phyloP scores from a whole-genome alignment of 2,113 vertebrate species.

The Cygnus atratus region DNA sequence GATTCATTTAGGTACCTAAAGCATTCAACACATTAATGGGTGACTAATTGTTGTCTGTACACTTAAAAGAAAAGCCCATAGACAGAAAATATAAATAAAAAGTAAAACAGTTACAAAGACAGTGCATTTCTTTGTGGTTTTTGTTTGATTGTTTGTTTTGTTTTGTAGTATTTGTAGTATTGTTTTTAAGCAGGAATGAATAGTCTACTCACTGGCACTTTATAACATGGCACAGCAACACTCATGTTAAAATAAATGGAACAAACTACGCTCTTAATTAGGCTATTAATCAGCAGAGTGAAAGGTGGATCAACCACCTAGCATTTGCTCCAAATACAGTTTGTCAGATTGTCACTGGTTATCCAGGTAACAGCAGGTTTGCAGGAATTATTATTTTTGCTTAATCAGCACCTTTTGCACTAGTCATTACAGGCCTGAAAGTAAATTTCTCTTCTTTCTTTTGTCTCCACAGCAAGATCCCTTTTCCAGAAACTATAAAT shows the following conservation, averaged over 20 bases:
- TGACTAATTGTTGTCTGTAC: slow-evolving; percentile 23
- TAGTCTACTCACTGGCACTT: background rate
- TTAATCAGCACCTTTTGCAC: background rate
- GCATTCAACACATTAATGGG: slow-evolving; percentile 8
- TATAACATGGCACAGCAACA: background rate
- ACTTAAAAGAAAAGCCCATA: background rate
- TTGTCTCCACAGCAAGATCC: background rate
- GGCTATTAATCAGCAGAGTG: slow-evolving; percentile 19
- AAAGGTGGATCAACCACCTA: slow-evolving; percentile 15
- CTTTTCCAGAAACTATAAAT: background rate
- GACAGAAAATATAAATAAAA: slow-evolving; percentile 29
- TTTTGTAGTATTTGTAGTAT: background rate
- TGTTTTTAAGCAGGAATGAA: slow-evolving; percentile 2
- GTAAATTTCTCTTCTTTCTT: background rate
- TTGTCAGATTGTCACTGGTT: background rate
- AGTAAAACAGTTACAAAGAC: background rate
- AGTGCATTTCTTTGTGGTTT: background rate
- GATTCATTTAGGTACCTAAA: background rate
- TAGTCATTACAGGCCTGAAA: background rate
- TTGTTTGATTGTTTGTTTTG: background rate
- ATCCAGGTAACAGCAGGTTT: background rate
- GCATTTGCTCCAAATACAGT: background rate
- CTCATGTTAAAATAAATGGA: slow-evolving; percentile 27
- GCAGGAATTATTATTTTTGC: background rate
- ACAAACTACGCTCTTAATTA: slow-evolving; percentile 18